Conservation (phyloP, 2,113 vertebrate species). For the Pluvialis apricaria region DNA sequence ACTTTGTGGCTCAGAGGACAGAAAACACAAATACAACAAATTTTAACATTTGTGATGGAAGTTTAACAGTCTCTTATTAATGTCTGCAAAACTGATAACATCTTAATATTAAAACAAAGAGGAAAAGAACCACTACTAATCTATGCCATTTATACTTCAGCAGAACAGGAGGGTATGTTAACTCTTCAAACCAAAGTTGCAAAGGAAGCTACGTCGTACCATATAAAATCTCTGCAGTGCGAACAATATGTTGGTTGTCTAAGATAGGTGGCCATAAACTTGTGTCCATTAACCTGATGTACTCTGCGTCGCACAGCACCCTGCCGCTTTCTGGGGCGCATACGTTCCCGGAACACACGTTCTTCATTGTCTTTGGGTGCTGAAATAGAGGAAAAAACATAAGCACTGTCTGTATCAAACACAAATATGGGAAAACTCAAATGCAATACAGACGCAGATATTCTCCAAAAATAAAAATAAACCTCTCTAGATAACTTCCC, state of each 20-base stretch:
- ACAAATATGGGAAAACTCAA: background rate
- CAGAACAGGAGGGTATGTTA: background rate
- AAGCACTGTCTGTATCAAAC: background rate
- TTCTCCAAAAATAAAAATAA: background rate
- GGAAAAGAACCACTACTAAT: background rate
- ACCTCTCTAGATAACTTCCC: background rate
- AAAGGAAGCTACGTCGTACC: constrained; percentile 68
- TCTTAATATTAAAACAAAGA: background rate
- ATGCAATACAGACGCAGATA: background rate
- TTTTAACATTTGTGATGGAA: background rate
- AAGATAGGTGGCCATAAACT: constrained; percentile 99
- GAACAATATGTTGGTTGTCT: constrained; percentile 98
- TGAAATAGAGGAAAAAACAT: constrained; percentile 27
- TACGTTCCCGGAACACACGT: constrained; percentile 92
- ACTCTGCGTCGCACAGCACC: constrained; percentile 94
- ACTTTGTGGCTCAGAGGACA: background rate
- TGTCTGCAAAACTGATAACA: background rate
- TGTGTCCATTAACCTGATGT: constrained; percentile 98
- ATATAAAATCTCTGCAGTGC: constrained; percentile 98
- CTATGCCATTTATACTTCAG: background rate
- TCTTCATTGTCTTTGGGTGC: constrained; percentile 96
- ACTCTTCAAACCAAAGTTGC: background rate
- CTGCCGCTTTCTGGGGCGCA: constrained; percentile 93
- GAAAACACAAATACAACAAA: background rate
- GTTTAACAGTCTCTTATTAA: background rate